Base-by-base conservation (phyloP, 2,888 invertebrate species). In the Eilema griseolum region DNA sequence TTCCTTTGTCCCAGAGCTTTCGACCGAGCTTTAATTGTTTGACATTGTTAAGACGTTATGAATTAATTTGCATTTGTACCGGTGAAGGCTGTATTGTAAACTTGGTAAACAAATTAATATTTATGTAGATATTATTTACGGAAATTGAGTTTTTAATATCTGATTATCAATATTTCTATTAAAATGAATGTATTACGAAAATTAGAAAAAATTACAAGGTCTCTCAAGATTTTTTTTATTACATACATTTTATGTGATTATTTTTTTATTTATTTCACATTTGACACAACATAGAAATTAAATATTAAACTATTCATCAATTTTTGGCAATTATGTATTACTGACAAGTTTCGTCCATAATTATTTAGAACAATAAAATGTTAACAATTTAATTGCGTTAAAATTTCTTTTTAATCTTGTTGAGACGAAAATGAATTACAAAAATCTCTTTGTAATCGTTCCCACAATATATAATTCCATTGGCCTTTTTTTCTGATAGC, bases 21-120 rank as follows among this genome's bases (percentile, higher is more conserved):
- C 88, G 87, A 86, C 91, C 93, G 88, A 85, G 80, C 61, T 79
- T 78, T 90, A 90, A 93, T 93, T 94, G 92, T 86, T 89, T 89
- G 85, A 89, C 85, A n/a, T 52, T 52, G 52, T 52, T 52, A 52
- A 52, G 85, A 90, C 85, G 85, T 92, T 90, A 72, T 60, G 66
- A 66, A 61, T 71, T 68, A 67, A 64, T 67, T 71, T 60, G 24
- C 31, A 8, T 69, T 64, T 66, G 37, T 33, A 31, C 28, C 20
- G 33, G 52, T 57, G 61, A 65, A 56, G 31, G 26, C 26, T 57
- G 41, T n/a, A 12, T 59, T 66, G 37, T 57, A 37, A 68, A 68
- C 41, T 63, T 64, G 16, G 28, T 64, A 46, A 60, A 52, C 61
- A 61, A 57, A 61, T 65, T 65, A 65, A 65, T 65, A 59, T 69